Percentiles rank a stretch among this genome's conserved stretches.
Conservation (phyloP, 1,140 invertebrate genomes). For the Cyphomyrmex costatus region DNA sequence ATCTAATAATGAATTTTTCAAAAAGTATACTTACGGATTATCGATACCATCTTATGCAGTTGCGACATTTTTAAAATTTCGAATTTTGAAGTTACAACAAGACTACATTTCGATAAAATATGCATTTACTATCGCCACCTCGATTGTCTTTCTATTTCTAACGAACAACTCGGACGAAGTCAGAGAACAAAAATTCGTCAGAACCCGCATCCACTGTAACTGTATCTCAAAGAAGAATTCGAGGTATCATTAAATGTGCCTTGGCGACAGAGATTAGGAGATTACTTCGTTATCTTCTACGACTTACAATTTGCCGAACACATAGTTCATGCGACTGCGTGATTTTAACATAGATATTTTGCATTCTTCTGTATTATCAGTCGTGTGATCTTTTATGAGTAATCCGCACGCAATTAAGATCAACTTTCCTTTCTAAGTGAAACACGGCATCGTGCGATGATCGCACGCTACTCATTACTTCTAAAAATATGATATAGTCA, state of each 20-base stretch:
- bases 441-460: not conserved
- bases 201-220: too few relatives aligned
- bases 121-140: too few relatives aligned
- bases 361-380: not conserved
- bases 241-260: conserved; percentile 16
- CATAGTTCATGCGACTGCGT: not conserved
- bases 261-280: not conserved
- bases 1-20: too few relatives aligned
- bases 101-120: too few relatives aligned
- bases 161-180: too few relatives aligned
- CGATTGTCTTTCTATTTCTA: too few relatives aligned
- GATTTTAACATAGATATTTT: conserved; percentile 15
- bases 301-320: not conserved
- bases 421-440: not conserved
- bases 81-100: too few relatives aligned
- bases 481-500: conserved; percentile 56
- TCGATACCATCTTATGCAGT: too few relatives aligned
- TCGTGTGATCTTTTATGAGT: conserved; percentile 9
- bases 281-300: conserved; percentile 15
- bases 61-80: too few relatives aligned
- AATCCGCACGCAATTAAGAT: not conserved
- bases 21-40: too few relatives aligned
- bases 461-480: conserved; percentile 3
- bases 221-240: not conserved
- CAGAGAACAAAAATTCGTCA: too few relatives aligned